Base-by-base conservation (phyloP, 2,113 vertebrate species). In the Odocoileus hemionus region DNA sequence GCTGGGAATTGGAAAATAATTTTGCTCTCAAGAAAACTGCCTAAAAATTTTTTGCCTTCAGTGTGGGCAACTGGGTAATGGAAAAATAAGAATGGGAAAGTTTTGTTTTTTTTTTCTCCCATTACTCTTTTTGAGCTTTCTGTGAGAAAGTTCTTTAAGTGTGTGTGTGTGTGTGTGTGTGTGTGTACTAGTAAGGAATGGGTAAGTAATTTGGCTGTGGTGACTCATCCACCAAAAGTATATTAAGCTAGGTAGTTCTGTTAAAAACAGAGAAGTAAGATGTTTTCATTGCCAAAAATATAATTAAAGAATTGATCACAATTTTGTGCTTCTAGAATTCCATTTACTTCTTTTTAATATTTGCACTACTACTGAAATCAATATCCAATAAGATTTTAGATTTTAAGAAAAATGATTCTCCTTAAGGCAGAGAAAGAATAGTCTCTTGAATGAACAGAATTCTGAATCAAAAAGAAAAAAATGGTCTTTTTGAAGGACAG, bases 261-360 rank as follows among this genome's bases (percentile, higher is more conserved):
- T 87, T 88, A 64, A 57, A 92, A 70, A 87, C 6, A 82, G 3
- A 58, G 2, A 93, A 82, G 10, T 70, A 87, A 80, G 58, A n/a
- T 67, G 3, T 86, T 97, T 96, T 89, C 2, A n/a, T 23, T 89
- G 82, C 10, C 60, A 96, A 89, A 92, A 92, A 76, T 74, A 7
- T 76, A 92, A 89, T 92, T 89, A 89, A 93, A 76, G 26, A 28
- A 91, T 61, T 17, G 14, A 80, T 50, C 61, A 79, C 52, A 67
- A 30, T 95, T 91, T 89, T 82, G 30, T 95, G 28, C 25, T 86
- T 95, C 61, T 94, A 78, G 67, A 78, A 87, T 92, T 91, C 33
- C 2, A 43, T 54, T 90, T 95, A 50, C 26, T 89, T 78, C 19
- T 57, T n/a, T 94, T 84, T 95, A 30, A 83, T 86, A 57, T 60